A percentile compares a stretch with the other conserved stretches of the same genome.
These are phyloP conservation scores for Scaptomyza montana DNA, from an alignment of 1,140 invertebrate species.

Conservation along the genomic window DNA sequence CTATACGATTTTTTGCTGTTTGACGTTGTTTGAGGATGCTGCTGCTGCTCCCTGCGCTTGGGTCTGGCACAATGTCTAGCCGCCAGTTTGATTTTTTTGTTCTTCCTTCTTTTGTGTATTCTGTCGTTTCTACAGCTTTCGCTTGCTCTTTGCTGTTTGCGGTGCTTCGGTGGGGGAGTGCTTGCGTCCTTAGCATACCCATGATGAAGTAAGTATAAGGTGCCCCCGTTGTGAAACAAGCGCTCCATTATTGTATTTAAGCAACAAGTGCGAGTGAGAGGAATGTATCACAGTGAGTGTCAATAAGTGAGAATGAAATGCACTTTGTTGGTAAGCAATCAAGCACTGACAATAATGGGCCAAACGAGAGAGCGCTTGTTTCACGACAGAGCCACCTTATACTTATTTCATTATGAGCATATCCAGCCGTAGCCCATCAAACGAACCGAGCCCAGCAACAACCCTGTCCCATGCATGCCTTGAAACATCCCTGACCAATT, in stretches of 20 bases:
- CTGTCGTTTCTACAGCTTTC: conserved; percentile 26
- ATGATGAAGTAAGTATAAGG: too few species aligned
- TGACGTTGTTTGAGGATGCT: conserved; percentile 38
- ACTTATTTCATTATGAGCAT: too few species aligned
- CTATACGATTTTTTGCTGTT: conserved; percentile 40
- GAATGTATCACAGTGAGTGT: too few species aligned
- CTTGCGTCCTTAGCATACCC: conserved; percentile 31
- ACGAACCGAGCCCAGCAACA: background rate
- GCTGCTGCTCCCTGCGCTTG: conserved; percentile 25
- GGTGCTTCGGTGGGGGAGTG: conserved; percentile 33
- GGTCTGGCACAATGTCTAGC: conserved; percentile 55
- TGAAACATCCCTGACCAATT: conserved; percentile 33
- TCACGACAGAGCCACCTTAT: too few species aligned
- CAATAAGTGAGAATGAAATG: too few species aligned
- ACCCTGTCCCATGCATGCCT: conserved; percentile 30
- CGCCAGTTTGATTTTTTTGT: conserved; percentile 22
- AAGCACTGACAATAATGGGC: too few species aligned
- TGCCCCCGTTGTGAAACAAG: too few species aligned
- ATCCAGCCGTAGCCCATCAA: conserved; percentile 6
- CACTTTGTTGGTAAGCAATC: too few species aligned
- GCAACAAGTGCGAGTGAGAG: too few species aligned
- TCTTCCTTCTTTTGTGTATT: background rate
- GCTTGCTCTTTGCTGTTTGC: conserved; percentile 37
- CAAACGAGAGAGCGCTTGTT: too few species aligned
- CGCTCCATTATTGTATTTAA: too few species aligned